Conservation (phyloP, 2,113 vertebrate genomes). For the Campylorhamphus procurvoides region DNA sequence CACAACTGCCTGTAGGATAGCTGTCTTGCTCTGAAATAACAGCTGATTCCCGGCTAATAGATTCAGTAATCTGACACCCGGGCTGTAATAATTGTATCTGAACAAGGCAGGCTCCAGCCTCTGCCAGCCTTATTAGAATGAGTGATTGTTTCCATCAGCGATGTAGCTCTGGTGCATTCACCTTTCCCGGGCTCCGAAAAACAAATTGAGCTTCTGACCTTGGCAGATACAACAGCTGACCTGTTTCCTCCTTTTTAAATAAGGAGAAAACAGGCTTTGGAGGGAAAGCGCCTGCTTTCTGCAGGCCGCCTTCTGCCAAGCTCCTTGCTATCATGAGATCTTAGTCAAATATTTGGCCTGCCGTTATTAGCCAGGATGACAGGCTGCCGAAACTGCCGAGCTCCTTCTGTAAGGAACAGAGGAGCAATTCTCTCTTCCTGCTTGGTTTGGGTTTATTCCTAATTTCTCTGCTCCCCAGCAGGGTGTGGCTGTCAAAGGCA, state of each 20-base stretch:
- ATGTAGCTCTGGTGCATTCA: constrained; percentile 52
- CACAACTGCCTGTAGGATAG: constrained; percentile 19
- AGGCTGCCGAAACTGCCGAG: background rate
- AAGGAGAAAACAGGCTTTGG: constrained; percentile 22
- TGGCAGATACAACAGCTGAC: constrained; percentile 40
- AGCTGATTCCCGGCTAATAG: constrained; percentile 64
- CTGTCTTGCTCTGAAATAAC: constrained; percentile 30
- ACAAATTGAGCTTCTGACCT: constrained; percentile 67
- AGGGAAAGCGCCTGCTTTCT: background rate
- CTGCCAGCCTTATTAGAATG: constrained; percentile 69
- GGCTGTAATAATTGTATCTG: constrained; percentile 70
- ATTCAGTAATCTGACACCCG: constrained; percentile 62
- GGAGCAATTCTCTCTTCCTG: background rate
- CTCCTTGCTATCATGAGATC: background rate
- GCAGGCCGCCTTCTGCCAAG: background rate
- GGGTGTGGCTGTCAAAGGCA: rapidly evolving
- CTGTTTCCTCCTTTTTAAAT: constrained; percentile 57
- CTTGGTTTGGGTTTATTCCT: background rate
- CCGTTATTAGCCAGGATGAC: background rate
- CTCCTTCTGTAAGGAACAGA: background rate
- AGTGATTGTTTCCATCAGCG: constrained; percentile 68
- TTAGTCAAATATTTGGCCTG: constrained; percentile 49
- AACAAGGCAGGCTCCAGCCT: constrained; percentile 69
- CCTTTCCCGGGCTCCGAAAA: constrained; percentile 52
- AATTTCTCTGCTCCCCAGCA: background rate